Evolutionary conservation across 1,140 invertebrate genomes (phyloP).

Genomic region (Euwallacea fornicatus): DNA sequence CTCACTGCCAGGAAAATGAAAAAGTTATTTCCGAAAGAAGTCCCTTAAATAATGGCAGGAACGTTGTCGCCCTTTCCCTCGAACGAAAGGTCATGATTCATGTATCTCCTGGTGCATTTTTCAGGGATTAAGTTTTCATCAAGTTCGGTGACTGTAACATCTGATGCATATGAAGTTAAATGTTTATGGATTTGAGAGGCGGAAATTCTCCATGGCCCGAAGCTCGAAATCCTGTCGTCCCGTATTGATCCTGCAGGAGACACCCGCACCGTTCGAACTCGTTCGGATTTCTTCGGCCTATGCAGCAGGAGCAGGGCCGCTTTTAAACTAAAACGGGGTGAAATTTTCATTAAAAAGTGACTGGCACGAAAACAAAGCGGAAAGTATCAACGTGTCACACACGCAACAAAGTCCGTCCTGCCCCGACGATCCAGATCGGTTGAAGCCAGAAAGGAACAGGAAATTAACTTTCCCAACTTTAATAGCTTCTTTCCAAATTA

Average conservation of each 20-base stretch:
- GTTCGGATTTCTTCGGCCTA: conserved; percentile 13
- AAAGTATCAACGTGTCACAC: conserved; percentile 15
- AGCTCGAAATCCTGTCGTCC: conserved; percentile 8
- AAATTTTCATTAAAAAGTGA: conserved; percentile 1
- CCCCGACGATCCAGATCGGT: conserved; percentile 5
- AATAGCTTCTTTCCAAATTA: conserved; percentile 34
- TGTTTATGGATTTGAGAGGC: background rate
- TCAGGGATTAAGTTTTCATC: background rate
- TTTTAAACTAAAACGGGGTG: background rate
- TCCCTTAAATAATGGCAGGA: conserved; percentile 6
- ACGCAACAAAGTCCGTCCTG: conserved; percentile 23
- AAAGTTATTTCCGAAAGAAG: conserved; percentile 18
- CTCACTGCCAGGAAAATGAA: conserved; percentile 12
- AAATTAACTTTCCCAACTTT: conserved; percentile 35
- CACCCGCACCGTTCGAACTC: background rate
- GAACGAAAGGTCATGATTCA: conserved; percentile 9
- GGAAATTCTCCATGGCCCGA: background rate
- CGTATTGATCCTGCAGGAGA: conserved; percentile 8
- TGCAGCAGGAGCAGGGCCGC: background rate
- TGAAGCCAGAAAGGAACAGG: conserved; percentile 17
- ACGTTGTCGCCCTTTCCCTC: conserved; percentile 4
- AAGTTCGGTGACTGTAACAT: background rate
- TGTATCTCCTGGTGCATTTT: background rate
- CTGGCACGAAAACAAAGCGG: conserved; percentile 7
- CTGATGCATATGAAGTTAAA: conserved; percentile 1